These are phyloP conservation scores for Cyanocitta stelleri DNA, from an alignment of 2,113 vertebrate genomes.

Conservation along the genomic window DNA sequence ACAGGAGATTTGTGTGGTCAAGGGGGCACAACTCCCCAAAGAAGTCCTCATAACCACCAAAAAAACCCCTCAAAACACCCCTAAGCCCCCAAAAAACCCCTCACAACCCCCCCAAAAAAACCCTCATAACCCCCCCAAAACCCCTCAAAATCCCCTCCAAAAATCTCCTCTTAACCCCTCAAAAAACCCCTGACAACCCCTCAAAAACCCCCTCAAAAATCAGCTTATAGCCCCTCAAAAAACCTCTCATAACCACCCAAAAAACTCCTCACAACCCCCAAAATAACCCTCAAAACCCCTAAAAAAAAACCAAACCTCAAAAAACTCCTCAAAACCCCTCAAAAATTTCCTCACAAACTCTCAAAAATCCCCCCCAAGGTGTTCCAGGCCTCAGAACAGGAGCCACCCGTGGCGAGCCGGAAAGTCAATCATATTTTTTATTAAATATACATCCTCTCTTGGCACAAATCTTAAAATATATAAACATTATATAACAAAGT, in stretches of 20 bases:
- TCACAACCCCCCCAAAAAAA: not conserved
- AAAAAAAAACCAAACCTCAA: too few species aligned
- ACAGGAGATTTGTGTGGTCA: fast-evolving
- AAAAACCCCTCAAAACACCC: too few species aligned
- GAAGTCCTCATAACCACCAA: too few species aligned
- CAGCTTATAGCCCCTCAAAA: not conserved
- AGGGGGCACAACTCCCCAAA: not conserved
- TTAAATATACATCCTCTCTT: slow-evolving; percentile 78
- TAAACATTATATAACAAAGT: slow-evolving; percentile 75
- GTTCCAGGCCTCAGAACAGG: fast-evolving
- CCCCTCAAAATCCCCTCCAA: not conserved
- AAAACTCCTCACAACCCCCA: not conserved
- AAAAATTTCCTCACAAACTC: not conserved
- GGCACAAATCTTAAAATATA: slow-evolving; percentile 78
- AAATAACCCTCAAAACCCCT: not conserved
- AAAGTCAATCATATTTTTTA: slow-evolving; percentile 57
- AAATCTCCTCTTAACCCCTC: not conserved
- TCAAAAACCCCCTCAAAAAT: not conserved
- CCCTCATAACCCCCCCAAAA: not conserved
- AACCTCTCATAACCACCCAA: too few species aligned
- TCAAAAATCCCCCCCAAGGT: fast-evolving
- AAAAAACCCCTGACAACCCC: not conserved
- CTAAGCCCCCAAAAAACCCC: not conserved
- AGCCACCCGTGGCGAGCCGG: not conserved
- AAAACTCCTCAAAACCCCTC: not conserved